Base-by-base conservation (phyloP, 2,888 invertebrate species). In the Merodon equestris region DNA sequence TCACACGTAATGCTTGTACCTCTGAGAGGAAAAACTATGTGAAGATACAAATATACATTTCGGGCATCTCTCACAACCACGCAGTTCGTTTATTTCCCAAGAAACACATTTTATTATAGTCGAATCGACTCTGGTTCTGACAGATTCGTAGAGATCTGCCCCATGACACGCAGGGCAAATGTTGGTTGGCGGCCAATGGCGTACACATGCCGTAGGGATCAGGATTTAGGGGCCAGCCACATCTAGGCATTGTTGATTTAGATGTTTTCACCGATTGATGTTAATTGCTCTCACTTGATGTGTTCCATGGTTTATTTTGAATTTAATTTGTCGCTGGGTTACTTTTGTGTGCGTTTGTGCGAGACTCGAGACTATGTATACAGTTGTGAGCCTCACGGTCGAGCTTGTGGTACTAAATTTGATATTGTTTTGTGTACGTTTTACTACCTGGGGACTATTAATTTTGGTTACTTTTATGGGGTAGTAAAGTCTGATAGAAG, bases 231-330 rank as follows among this genome's bases (percentile, higher is more conserved):
- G 53, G 67, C 10, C 61, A 50, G 18, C 9, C 61, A 45, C 45
- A 34, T 42, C 13, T 61, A 45, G 72, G 54, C 53, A 63, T 60
- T 79, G 74, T 74, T 79, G 79, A 79, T 79, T 79, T 79, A 79
- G 79, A 79, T 79, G 79, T 79, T 70, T 79, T 79, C 68, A 74
- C 74, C 79, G 79, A 79, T 79, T 74, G 79, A 79, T 79, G 79
- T 79, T 79, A 79, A 79, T 79, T 79, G 79, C 79, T 70, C 68
- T 64, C 74, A 70, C 68, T 79, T 74, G 74, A 79, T 74, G 74
- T 45, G 60, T 51, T 79, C 68, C 68, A 64, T 79, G 79, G 79
- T 67, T 79, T 79, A 79, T 79, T 79, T 74, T 79, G 79, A 79
- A 74, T 79, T 79, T 74, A 68, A 79, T 79, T 79, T 72, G 72